Evolutionary conservation across 2,797 vertebrate genomes (phyloP).

Genomic region (Synaphobranchus kaupii): DNA sequence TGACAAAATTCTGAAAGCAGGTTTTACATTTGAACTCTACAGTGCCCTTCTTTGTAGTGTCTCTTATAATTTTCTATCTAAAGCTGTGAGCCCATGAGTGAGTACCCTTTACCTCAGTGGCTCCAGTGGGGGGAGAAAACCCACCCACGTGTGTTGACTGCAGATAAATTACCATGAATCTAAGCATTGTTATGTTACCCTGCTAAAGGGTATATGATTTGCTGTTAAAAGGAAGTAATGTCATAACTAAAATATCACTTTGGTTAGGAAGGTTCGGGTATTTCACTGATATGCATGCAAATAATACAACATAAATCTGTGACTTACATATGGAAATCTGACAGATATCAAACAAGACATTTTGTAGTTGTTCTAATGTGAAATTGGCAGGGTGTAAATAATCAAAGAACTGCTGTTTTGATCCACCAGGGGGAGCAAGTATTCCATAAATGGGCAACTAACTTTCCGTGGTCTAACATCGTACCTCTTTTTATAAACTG

Average conservation of each 20-base stretch:
- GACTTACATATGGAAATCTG: background rate
- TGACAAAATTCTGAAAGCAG: background rate
- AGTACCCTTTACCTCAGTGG: background rate
- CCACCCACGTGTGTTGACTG: background rate
- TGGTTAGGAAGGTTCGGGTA: constrained; percentile 63
- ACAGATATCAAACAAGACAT: constrained; percentile 14
- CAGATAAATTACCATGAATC: background rate
- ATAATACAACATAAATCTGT: constrained; percentile 60
- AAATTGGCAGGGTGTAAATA: constrained; percentile 58
- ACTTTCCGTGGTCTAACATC: constrained; percentile 59
- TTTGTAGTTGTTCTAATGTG: constrained; percentile 38
- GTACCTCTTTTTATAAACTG: constrained; percentile 79
- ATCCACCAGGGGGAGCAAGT: constrained; percentile 74
- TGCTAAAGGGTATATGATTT: background rate
- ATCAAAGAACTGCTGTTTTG: constrained; percentile 73
- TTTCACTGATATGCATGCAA: constrained; percentile 78
- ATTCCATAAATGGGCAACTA: constrained; percentile 69
- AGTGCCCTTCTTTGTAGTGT: background rate
- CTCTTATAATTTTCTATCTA: background rate
- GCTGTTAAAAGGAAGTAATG: background rate
- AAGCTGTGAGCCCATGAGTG: background rate
- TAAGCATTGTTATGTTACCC: background rate
- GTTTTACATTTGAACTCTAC: background rate
- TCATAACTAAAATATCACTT: constrained; percentile 51
- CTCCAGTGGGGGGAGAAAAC: background rate